Evolutionary conservation across 2,888 invertebrate species (phyloP).

Genomic region (Xylophagus ater): DNA sequence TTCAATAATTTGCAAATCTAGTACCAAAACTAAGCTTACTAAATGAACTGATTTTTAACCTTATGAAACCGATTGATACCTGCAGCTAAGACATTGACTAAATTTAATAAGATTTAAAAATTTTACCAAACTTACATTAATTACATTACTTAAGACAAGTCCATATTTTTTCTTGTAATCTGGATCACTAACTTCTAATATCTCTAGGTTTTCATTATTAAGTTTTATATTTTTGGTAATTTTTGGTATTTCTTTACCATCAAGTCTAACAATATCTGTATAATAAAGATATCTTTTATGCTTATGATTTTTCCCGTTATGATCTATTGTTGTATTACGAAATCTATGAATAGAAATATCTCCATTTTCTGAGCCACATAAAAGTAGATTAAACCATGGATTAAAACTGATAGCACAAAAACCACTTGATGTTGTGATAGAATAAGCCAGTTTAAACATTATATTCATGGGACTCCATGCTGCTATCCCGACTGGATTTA

Average conservation of each 20-base stretch:
- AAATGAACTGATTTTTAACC: too few species aligned
- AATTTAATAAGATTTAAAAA: neutral
- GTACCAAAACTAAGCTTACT: too few species aligned
- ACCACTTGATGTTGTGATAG: conserved; percentile 22
- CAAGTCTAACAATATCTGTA: conserved; percentile 24
- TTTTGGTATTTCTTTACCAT: conserved; percentile 9
- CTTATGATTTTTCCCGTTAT: conserved; percentile 9
- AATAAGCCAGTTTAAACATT: conserved; percentile 14
- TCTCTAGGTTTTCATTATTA: neutral
- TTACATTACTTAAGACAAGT: conserved; percentile 24
- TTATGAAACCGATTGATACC: too few species aligned
- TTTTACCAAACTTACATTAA: conserved; percentile 17
- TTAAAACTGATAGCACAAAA: conserved; percentile 25
- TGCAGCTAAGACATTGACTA: neutral
- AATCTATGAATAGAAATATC: conserved; percentile 27
- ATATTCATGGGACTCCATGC: conserved; percentile 23
- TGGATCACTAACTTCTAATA: conserved; percentile 17
- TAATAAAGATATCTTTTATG: conserved; percentile 18
- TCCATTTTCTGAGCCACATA: conserved; percentile 26
- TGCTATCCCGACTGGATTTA: conserved; percentile 15
- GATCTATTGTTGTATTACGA: conserved; percentile 6
- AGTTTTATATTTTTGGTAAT: neutral
- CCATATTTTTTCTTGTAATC: conserved; percentile 29
- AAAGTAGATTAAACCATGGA: conserved; percentile 22
- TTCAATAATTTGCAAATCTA: too few species aligned